These are phyloP conservation scores for Mus spicilegus DNA, from an alignment of 2,113 vertebrate species.

Conservation along the genomic window DNA sequence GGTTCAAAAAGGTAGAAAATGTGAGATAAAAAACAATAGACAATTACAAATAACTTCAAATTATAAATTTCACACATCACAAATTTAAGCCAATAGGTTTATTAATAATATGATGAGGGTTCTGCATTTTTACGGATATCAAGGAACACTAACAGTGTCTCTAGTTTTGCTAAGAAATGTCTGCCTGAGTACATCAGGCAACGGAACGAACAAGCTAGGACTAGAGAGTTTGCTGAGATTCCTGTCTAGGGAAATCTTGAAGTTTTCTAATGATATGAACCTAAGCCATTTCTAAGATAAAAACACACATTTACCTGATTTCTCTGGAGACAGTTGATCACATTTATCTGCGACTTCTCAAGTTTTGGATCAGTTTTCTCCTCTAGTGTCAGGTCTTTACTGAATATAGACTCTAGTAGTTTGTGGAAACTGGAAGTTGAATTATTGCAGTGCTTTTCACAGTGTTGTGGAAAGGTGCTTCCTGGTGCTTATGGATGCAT, in stretches of 20 bases:
- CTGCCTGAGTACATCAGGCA: slow-evolving; percentile 8
- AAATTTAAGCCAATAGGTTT: slow-evolving; percentile 10
- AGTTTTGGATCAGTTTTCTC: slow-evolving; percentile 10
- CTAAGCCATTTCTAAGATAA: neutral
- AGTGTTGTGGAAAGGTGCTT: neutral
- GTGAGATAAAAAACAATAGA: neutral
- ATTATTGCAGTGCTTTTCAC: neutral
- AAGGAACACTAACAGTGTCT: neutral
- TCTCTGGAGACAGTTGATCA: neutral
- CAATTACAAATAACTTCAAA: slow-evolving; percentile 28
- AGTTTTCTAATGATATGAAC: neutral
- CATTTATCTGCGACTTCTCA: neutral
- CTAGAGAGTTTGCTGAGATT: neutral
- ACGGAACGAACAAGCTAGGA: neutral
- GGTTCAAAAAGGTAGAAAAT: neutral
- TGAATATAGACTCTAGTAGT: neutral
- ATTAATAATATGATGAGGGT: neutral
- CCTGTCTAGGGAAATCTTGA: slow-evolving; percentile 35
- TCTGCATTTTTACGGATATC: neutral
- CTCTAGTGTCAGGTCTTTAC: neutral
- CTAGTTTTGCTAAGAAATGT: neutral
- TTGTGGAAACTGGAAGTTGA: neutral
- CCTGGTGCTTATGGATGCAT: neutral
- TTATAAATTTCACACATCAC: neutral
- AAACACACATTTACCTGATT: neutral